These are phyloP conservation scores for Indicator indicator DNA, from an alignment of 2,113 vertebrate genomes.

Conservation along the genomic window DNA sequence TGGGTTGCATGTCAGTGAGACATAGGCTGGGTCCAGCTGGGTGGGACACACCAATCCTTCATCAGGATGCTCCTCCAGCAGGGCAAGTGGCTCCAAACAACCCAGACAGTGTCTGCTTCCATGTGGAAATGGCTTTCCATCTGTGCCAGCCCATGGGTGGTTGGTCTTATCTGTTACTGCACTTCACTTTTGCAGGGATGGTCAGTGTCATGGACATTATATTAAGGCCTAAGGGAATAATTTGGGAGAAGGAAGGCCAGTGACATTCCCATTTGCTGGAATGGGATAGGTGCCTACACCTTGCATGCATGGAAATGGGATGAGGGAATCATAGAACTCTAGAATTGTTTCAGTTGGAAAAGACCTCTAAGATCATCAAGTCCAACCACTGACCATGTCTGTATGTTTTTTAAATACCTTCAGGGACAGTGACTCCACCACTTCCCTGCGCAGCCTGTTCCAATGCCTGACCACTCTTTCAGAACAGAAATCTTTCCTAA, in stretches of 20 bases:
- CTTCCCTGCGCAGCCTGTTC: no score
- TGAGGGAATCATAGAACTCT: background rate
- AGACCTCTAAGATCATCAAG: no score
- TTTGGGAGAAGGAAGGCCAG: background rate
- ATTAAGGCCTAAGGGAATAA: background rate
- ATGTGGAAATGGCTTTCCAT: background rate
- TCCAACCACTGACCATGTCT: no score
- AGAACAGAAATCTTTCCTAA: no score
- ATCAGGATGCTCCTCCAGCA: fast-evolving
- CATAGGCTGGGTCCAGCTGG: background rate
- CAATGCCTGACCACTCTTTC: no score
- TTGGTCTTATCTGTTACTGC: background rate
- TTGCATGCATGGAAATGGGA: background rate
- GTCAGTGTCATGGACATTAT: background rate
- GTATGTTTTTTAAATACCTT: no score
- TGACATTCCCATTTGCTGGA: background rate
- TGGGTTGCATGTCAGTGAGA: background rate
- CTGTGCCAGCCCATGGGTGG: background rate
- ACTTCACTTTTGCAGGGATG: background rate
- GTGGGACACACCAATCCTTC: fast-evolving
- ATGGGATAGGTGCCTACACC: background rate
- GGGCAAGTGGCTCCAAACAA: fast-evolving
- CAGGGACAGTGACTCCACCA: no score
- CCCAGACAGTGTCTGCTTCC: background rate
- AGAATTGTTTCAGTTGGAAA: no score